phyloP scores from a whole-genome alignment of 1,140 invertebrate species.

The Lepidostoma basale region DNA sequence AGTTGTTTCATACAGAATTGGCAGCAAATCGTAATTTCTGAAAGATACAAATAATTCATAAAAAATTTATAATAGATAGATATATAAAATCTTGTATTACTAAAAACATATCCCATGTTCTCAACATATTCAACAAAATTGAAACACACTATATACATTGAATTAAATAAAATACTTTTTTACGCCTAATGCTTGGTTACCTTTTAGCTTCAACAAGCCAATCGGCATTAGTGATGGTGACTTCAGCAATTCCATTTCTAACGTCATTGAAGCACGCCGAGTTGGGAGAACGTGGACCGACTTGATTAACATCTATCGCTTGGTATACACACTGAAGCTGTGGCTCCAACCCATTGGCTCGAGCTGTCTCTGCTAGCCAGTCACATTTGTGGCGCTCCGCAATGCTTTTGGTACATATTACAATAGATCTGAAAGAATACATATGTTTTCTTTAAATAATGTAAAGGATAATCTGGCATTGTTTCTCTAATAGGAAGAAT shows the following conservation, averaged over 20 bases:
- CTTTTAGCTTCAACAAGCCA: constrained; percentile 61
- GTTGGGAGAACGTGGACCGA: too few relatives aligned
- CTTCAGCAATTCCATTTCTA: constrained; percentile 65
- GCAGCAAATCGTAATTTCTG: constrained; percentile 65
- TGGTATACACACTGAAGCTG: constrained; percentile 75
- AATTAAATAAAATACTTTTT: too few relatives aligned
- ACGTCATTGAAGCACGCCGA: constrained; percentile 72
- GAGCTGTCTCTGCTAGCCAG: constrained; percentile 72
- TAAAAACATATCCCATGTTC: too few relatives aligned
- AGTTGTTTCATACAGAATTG: constrained; percentile 70
- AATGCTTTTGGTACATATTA: constrained; percentile 69
- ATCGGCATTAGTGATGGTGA: constrained; percentile 67
- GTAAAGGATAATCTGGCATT: too few relatives aligned
- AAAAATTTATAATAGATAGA: too few relatives aligned
- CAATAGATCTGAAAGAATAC: constrained; percentile 55
- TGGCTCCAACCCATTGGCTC: constrained; percentile 74
- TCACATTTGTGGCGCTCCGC: constrained; percentile 75
- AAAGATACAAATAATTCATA: too few relatives aligned
- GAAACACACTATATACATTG: background rate
- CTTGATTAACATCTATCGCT: too few relatives aligned
- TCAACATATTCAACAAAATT: constrained; percentile 36
- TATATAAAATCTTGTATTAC: too few relatives aligned
- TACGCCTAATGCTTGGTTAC: too few relatives aligned
- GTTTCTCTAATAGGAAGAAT: too few relatives aligned
- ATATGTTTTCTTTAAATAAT: too few relatives aligned